These are phyloP conservation scores for Uria aalge DNA, from an alignment of 2,113 vertebrate genomes.

Conservation along the genomic window DNA sequence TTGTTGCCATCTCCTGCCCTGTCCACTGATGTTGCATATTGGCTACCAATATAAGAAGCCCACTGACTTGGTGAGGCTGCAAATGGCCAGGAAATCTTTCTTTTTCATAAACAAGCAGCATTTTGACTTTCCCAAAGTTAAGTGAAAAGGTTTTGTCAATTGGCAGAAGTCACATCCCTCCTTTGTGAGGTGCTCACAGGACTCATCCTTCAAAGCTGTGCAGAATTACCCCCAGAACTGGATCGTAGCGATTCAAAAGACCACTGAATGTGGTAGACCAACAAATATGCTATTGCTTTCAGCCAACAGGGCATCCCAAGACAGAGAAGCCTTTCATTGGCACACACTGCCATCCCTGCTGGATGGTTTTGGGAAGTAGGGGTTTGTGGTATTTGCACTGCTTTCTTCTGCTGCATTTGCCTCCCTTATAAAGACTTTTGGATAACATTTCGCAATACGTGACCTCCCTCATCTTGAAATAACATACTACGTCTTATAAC, in stretches of 20 bases:
- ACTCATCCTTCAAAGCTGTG: neutral
- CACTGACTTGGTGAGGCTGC: neutral
- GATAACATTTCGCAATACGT: neutral
- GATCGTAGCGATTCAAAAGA: neutral
- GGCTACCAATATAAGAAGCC: neutral
- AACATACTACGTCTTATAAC: neutral
- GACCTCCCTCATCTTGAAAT: neutral
- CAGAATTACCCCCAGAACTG: neutral
- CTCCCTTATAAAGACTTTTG: neutral
- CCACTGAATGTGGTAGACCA: neutral
- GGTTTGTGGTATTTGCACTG: neutral
- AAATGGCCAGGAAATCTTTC: neutral
- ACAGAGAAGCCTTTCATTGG: neutral
- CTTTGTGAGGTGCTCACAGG: neutral
- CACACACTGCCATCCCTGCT: neutral
- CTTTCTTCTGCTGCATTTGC: neutral
- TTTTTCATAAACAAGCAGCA: neutral
- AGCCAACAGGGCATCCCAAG: neutral
- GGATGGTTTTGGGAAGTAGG: neutral
- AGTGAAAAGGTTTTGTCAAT: neutral
- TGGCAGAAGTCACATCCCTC: neutral
- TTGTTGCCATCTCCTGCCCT: neutral
- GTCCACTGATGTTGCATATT: neutral
- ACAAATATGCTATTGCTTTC: neutral
- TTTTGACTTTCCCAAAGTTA: neutral